Evolutionary conservation across 2,888 invertebrate genomes (phyloP), one percentile per base, ranked within the genome.

Genomic region (Sycophila texana): DNA sequence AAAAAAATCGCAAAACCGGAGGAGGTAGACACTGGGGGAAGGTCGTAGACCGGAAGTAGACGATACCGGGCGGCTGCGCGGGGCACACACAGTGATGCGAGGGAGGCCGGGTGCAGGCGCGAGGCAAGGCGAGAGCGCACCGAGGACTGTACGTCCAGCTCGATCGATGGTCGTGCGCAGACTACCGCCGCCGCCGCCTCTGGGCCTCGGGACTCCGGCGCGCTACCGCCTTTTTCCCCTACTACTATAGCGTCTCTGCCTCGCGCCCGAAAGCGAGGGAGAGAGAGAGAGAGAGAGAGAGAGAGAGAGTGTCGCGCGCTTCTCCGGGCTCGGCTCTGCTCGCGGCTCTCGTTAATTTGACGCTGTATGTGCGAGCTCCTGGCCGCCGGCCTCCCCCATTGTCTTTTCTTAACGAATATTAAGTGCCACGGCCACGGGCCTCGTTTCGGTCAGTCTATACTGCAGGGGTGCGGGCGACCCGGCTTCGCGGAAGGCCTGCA

Each of bases 91-190:
- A 26, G 51, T 26, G 26, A 7, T 18, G 30, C 47, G 74, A 16
- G 13, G 12, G 10, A 55, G 39, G 18, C 39, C 20, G 16, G 22
- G 49, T 47, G 39, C 39, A 5, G n/a, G 20, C 18, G n/a, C n/a
- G n/a, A n/a, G n/a, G n/a, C n/a, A n/a, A n/a, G n/a, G 22, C 14
- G 39, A 16, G 22, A 5, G n/a, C 22, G 51, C 77, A 26, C 39
- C 16, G 16, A 22, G 22, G 39, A 12, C n/a, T 20, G 26, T 13
- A 84, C 84, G 85, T 87, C 84, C 83, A 83, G 83, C 85, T 85
- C 86, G 87, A 88, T 88, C 88, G 86, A 88, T 88, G 87, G 86
- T 86, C 85, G 85, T 85, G 88, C 88, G 87, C 87, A 87, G 88
- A 88, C 87, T 87, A 85, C 81, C 84, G 82, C 80, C 84, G 82